Evolutionary conservation across 2,888 invertebrate species (phyloP).

Genomic region (Leuctra nigra): DNA sequence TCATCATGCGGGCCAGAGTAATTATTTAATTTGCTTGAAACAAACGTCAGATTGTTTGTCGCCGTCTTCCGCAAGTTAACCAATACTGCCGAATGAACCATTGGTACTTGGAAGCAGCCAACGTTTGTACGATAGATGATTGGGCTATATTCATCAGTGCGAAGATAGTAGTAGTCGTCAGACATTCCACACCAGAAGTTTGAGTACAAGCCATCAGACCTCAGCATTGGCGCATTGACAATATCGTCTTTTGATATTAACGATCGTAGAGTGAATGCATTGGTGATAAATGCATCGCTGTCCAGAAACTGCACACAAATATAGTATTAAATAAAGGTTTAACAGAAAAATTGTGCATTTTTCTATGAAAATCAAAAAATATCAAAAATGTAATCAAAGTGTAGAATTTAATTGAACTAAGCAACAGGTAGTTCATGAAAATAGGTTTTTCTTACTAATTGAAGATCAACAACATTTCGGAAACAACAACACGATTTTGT

Average conservation of each 20-base stretch:
- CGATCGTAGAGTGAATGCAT: slow-evolving; percentile 53
- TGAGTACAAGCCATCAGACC: slow-evolving; percentile 81
- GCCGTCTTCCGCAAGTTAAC: slow-evolving; percentile 57
- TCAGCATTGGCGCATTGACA: slow-evolving; percentile 77
- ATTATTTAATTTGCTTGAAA: slow-evolving; percentile 49
- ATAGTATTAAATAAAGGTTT: too few species aligned
- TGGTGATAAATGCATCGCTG: slow-evolving; percentile 74
- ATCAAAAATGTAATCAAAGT: too few species aligned
- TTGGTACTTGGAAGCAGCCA: slow-evolving; percentile 80
- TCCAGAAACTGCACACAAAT: slow-evolving; percentile 79
- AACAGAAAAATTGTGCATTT: too few species aligned
- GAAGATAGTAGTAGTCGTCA: slow-evolving; percentile 69
- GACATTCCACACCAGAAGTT: slow-evolving; percentile 98
- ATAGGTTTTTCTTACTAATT: too few species aligned
- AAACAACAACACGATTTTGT: too few species aligned
- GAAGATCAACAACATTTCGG: too few species aligned
- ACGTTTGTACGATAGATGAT: slow-evolving; percentile 60
- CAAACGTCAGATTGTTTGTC: slow-evolving; percentile 67
- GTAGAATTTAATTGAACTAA: too few species aligned
- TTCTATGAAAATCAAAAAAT: too few species aligned
- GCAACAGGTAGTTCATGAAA: too few species aligned
- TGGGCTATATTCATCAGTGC: slow-evolving; percentile 78
- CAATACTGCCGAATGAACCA: slow-evolving; percentile 85
- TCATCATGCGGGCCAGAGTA: slow-evolving; percentile 82
- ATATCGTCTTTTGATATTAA: slow-evolving; percentile 56